These are phyloP conservation scores for Urocitellus parryii DNA, from an alignment of 2,113 vertebrate genomes.

Conservation along the genomic window DNA sequence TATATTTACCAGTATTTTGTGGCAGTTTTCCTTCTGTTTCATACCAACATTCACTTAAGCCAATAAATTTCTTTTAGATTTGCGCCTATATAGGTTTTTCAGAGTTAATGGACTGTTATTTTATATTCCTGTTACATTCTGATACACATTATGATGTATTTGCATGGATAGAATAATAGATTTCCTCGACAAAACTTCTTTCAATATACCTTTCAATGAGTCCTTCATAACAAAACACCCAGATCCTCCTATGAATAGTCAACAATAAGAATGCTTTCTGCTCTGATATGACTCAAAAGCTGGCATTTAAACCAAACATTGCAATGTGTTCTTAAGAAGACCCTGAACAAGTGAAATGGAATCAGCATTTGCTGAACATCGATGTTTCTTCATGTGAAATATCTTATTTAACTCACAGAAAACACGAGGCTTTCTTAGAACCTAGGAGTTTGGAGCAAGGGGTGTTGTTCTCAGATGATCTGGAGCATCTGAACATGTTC, in stretches of 20 bases:
- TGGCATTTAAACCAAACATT: not conserved
- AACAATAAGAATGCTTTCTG: not conserved
- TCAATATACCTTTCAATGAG: not conserved
- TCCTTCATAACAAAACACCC: not conserved
- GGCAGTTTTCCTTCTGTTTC: not conserved
- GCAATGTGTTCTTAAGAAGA: not conserved
- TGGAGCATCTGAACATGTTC: too few species aligned
- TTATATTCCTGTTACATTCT: constrained; percentile 40
- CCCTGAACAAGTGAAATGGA: not conserved
- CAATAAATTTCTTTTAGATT: constrained; percentile 28
- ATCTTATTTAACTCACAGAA: not conserved
- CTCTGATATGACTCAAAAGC: not conserved
- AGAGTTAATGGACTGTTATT: constrained; percentile 56
- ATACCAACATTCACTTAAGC: not conserved
- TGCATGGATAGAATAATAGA: not conserved
- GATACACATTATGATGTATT: not conserved
- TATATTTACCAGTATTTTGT: not conserved
- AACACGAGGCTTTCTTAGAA: not conserved
- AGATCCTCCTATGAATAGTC: not conserved
- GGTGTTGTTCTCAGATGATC: not conserved
- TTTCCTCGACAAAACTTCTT: not conserved
- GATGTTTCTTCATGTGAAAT: not conserved
- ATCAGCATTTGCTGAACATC: too few species aligned
- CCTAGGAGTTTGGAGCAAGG: too few species aligned
- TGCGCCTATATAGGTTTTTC: not conserved